A percentile compares a stretch with the other conserved stretches of the same genome.
Conservation (phyloP, 2,797 vertebrate species). For the Sebastes matsubarae region DNA sequence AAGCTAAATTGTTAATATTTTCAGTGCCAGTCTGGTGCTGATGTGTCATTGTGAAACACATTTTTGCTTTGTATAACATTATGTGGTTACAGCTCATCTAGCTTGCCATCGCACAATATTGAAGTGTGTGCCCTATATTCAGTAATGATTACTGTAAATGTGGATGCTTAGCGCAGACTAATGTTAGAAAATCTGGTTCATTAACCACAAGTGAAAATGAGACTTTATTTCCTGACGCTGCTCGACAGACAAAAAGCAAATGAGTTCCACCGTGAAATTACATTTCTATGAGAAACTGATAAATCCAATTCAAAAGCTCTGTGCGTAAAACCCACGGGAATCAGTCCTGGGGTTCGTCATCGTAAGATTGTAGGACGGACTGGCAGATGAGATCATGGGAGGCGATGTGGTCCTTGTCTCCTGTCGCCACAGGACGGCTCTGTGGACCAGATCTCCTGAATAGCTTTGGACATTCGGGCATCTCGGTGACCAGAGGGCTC, state of each 20-base stretch:
- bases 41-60: conserved; percentile 14
- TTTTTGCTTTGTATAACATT: conserved; percentile 6
- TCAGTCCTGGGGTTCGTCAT: neutral
- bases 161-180: conserved; percentile 27
- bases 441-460: conserved; percentile 16
- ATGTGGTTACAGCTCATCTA: conserved; percentile 35
- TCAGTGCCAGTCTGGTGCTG: conserved; percentile 1
- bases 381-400: conserved; percentile 39
- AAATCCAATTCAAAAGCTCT: conserved; percentile 28
- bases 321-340: conserved; percentile 1
- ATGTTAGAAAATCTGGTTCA: conserved; percentile 35
- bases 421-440: conserved; percentile 21
- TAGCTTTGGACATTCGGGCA: conserved; percentile 35
- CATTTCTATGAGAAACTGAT: conserved; percentile 22
- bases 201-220: conserved; percentile 36
- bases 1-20: neutral
- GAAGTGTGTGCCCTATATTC: conserved; percentile 20
- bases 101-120: conserved; percentile 5
- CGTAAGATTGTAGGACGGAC: conserved; percentile 2
- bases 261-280: conserved; percentile 1
- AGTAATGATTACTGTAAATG: conserved; percentile 31
- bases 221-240: conserved; percentile 14
- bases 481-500: conserved; percentile 4
- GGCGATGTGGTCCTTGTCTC: conserved; percentile 13
- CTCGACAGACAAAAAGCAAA: conserved; percentile 26